A percentile compares a stretch with the other conserved stretches of the same genome.
Conservation (phyloP, 1,140 invertebrate species). For the Globodera ellingtonae region DNA sequence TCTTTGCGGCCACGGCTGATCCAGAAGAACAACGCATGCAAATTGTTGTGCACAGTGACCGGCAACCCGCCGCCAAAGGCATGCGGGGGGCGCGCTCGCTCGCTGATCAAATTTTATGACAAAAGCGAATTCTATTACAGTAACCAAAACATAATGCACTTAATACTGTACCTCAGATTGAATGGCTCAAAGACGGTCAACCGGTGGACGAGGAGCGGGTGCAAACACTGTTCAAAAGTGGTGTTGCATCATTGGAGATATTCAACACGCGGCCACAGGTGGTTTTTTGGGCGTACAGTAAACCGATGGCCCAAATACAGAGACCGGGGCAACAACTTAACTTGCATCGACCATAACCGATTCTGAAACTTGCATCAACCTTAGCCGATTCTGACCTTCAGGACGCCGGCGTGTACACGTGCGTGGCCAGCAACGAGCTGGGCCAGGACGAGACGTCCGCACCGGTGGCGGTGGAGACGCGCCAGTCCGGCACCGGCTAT, state of each 20-base stretch:
- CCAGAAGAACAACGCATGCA: conserved; percentile 77
- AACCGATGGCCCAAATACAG: no score
- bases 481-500: conserved; percentile 18
- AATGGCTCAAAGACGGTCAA: conserved; percentile 87
- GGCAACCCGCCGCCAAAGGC: conserved; percentile 90
- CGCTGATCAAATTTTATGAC: no score
- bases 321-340: not conserved
- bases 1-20: conserved; percentile 93
- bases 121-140: no score
- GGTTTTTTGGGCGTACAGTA: not conserved
- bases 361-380: not conserved
- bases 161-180: conserved; percentile 67
- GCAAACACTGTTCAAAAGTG: conserved; percentile 83
- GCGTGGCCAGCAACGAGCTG: conserved; percentile 85
- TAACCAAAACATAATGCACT: no score
- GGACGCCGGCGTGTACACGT: conserved; percentile 93
- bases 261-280: conserved; percentile 73
- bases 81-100: conserved; percentile 47
- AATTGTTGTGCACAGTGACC: conserved; percentile 91
- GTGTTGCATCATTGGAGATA: conserved; percentile 87
- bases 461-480: conserved; percentile 89
- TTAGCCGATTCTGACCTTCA: not conserved
- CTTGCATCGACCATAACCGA: no score
- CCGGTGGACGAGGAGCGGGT: conserved; percentile 88
- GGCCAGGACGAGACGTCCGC: conserved; percentile 91